Evolutionary conservation across 23 tunicate genomes (phyloP).

Genomic region (Phallusia fumigata): DNA sequence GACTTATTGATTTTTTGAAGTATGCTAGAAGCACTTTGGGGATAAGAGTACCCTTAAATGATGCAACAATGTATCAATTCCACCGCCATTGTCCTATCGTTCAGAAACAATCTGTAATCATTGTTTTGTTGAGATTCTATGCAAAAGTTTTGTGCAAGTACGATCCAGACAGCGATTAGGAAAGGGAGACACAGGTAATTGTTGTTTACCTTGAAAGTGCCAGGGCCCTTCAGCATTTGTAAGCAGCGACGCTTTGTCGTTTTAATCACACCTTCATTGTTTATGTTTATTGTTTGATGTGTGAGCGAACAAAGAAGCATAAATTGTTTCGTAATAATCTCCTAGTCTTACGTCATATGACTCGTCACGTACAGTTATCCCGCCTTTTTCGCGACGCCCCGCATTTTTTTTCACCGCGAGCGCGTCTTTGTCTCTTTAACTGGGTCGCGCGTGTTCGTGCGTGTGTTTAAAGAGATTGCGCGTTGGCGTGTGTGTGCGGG

Average conservation of each 20-base stretch:
- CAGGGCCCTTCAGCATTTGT: too few relatives aligned
- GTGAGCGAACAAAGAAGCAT: constrained; percentile 8
- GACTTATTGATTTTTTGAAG: too few relatives aligned
- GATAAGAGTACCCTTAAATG: too few relatives aligned
- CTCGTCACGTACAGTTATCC: constrained; percentile 2
- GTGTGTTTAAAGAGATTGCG: background rate
- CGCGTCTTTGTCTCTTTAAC: constrained; percentile 12
- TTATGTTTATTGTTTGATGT: background rate
- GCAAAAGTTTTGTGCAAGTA: too few relatives aligned
- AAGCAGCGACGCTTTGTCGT: background rate
- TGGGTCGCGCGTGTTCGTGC: background rate
- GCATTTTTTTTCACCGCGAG: background rate
- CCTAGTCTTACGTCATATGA: background rate
- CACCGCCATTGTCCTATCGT: too few relatives aligned
- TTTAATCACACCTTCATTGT: background rate
- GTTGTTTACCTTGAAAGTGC: too few relatives aligned
- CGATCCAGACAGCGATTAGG: too few relatives aligned
- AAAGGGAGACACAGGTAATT: too few relatives aligned
- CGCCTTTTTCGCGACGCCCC: background rate
- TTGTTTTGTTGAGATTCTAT: too few relatives aligned
- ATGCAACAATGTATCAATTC: too few relatives aligned
- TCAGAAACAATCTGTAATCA: too few relatives aligned
- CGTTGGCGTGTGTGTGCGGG: background rate
- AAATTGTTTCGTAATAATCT: constrained; percentile 11
- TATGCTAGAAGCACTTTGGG: too few relatives aligned